Percentiles rank a stretch among this genome's conserved stretches.
phyloP scores from a whole-genome alignment of 2,797 vertebrate species.

The Echiichthys vipera region DNA sequence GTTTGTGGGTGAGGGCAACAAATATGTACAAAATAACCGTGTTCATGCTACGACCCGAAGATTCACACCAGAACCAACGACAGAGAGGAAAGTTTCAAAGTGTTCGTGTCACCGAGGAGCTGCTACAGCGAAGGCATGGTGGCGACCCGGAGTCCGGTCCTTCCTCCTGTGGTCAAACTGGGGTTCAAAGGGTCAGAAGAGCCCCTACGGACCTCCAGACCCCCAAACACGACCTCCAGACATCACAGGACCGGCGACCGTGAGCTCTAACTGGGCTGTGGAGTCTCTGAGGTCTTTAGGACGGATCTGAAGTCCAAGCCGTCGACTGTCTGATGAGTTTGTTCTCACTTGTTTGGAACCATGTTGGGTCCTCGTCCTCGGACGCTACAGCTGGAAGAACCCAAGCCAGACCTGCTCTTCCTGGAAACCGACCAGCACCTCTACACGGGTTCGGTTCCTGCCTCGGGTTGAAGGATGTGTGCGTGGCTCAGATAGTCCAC shows the following conservation, averaged over 20 bases:
- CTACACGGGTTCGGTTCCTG: too few relatives aligned
- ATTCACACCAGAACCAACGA: slow-evolving; percentile 36
- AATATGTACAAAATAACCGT: slow-evolving; percentile 65
- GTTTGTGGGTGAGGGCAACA: slow-evolving; percentile 29
- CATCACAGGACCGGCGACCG: background rate
- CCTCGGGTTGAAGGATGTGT: too few relatives aligned
- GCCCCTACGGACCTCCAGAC: background rate
- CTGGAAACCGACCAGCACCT: too few relatives aligned
- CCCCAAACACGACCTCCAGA: background rate
- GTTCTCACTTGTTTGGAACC: background rate
- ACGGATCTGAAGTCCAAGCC: background rate
- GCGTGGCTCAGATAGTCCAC: background rate
- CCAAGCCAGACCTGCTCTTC: too few relatives aligned
- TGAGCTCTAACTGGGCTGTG: background rate
- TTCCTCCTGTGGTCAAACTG: background rate
- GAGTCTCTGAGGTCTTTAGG: background rate
- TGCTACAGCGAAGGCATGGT: slow-evolving; percentile 61
- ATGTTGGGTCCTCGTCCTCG: too few relatives aligned
- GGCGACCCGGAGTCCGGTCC: slow-evolving; percentile 50
- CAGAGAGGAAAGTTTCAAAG: slow-evolving; percentile 58
- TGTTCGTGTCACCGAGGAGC: background rate
- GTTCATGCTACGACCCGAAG: slow-evolving; percentile 36
- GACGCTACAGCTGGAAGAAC: too few relatives aligned
- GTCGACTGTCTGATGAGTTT: background rate
- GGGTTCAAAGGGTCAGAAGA: background rate